Evolutionary conservation across 2,113 vertebrate species (phyloP).

Genomic region (Hassar affinis): DNA sequence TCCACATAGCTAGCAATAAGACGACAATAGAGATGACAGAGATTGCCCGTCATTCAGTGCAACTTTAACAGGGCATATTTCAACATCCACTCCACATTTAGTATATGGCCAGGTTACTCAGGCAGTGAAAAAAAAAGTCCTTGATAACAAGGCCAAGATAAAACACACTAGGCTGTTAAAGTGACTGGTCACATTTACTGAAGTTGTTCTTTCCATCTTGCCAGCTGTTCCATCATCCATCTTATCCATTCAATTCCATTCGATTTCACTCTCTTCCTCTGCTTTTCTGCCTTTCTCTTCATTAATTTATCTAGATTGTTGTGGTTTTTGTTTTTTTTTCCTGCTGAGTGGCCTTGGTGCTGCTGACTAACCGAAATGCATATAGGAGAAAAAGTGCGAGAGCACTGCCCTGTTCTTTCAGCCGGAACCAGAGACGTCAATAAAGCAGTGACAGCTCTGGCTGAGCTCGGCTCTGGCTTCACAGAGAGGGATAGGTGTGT

Average conservation of each 20-base stretch:
- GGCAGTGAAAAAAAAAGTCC: constrained; percentile 15
- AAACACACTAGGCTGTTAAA: constrained; percentile 11
- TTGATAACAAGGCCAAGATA: constrained; percentile 21
- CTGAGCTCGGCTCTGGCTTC: constrained; percentile 12
- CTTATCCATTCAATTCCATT: constrained; percentile 28
- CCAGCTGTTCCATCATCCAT: constrained; percentile 27
- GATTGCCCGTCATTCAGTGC: neutral
- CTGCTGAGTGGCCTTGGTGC: constrained; percentile 46
- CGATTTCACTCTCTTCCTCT: constrained; percentile 18
- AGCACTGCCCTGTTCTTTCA: constrained; percentile 30
- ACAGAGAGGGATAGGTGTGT: neutral
- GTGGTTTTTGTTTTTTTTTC: neutral
- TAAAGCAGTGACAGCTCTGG: constrained; percentile 36
- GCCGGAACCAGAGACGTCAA: constrained; percentile 28
- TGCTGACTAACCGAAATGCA: constrained; percentile 49
- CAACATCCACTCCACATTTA: constrained; percentile 17
- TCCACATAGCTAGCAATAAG: constrained; percentile 10
- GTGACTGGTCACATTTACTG: neutral
- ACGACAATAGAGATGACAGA: constrained; percentile 8
- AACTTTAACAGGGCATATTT: constrained; percentile 28
- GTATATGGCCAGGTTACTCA: constrained; percentile 32
- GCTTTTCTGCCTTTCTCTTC: constrained; percentile 23
- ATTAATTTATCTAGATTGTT: constrained; percentile 31
- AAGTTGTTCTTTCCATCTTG: constrained; percentile 14
- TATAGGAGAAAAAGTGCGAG: constrained; percentile 20